Base-by-base conservation (phyloP, 2,888 invertebrate genomes). In the Pristionchus maxplancki region DNA sequence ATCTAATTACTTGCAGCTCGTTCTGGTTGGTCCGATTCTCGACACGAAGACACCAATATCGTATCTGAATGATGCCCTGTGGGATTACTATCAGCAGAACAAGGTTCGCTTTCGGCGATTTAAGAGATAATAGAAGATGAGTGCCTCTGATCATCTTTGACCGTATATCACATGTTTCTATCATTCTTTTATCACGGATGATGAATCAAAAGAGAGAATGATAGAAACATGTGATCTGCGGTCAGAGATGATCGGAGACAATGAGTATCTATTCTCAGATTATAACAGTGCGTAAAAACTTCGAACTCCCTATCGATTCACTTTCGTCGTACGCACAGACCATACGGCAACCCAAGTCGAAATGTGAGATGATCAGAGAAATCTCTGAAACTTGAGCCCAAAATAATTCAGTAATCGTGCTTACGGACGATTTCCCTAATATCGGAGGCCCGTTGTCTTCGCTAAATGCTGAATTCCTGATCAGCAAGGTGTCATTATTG, bases 11-110 rank as follows among this genome's bases (percentile, higher is more conserved):
- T n/a, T 67, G 1, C 50, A 87, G 86, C 3, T 71, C 2, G 50
- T 71, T 67, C 48, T 87, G 9, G 11, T 87, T n/a, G 86, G 86
- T 50, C 86, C 86, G 20, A 50, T 53, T 11, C 44, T 58, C 71
- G 20, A 37, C 9, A 11, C 11, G 1, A 40, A 78, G 11, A 31
- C 17, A 15, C 11, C 84, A 24, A 4, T 40, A 5, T n/a, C 20
- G 31, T 31, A 24, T 64, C 44, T 85, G 8, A 64, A n/a, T 24
- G 28, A 44, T 40, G 85, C 85, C 8, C 64, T 85, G 13, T 28
- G 17, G 0, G 64, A n/a, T 8, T 85, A 85, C 64, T 85, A 40
- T 34, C 37, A 64, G 64, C 40, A 40, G 62, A 62, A 85, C 31
- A 85, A 85, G 62, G 85, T 17, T 37, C 9, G 31, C n/a, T 50